Evolutionary conservation across 1,140 invertebrate species (phyloP).

Genomic region (Drosophila burlai): DNA sequence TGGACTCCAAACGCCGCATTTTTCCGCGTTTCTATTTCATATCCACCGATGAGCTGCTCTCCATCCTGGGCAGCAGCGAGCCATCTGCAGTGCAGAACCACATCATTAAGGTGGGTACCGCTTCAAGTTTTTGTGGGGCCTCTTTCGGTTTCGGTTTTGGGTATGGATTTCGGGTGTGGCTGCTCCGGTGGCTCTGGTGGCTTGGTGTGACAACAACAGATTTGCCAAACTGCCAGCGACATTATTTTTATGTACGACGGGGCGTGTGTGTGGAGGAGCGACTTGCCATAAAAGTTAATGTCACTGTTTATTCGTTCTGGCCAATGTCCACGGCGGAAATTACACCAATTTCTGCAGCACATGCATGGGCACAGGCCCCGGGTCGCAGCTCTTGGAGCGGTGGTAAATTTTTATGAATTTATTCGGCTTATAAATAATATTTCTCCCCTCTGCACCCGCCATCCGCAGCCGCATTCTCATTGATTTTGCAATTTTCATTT

Average conservation of each 20-base stretch:
- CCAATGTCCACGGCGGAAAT: slow-evolving; percentile 82
- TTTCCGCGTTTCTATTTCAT: slow-evolving; percentile 97
- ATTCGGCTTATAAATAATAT: slow-evolving; percentile 81
- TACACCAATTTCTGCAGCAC: slow-evolving; percentile 79
- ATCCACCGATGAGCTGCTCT: slow-evolving; percentile 95
- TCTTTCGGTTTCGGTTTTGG: slow-evolving; percentile 10
- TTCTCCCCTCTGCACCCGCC: background rate
- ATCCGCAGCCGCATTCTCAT: slow-evolving; percentile 25
- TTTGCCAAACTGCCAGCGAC: slow-evolving; percentile 77
- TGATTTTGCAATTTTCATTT: slow-evolving; percentile 81
- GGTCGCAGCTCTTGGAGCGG: slow-evolving; percentile 13
- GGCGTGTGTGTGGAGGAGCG: slow-evolving; percentile 31
- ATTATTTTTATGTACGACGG: slow-evolving; percentile 78
- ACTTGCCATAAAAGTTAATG: slow-evolving; percentile 82
- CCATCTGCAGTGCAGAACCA: slow-evolving; percentile 94
- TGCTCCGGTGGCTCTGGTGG: background rate
- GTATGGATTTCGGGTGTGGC: slow-evolving; percentile 8
- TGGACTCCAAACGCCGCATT: slow-evolving; percentile 93
- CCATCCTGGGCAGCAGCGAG: slow-evolving; percentile 94
- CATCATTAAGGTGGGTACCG: slow-evolving; percentile 91
- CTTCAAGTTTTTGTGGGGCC: background rate
- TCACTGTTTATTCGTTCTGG: slow-evolving; percentile 84
- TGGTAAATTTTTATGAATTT: slow-evolving; percentile 83
- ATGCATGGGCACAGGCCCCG: slow-evolving; percentile 49
- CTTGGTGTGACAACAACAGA: slow-evolving; percentile 73